Evolutionary conservation across 2,113 vertebrate genomes (phyloP), one percentile per base, ranked within the genome.

Genomic region (Dasyprocta punctata): DNA sequence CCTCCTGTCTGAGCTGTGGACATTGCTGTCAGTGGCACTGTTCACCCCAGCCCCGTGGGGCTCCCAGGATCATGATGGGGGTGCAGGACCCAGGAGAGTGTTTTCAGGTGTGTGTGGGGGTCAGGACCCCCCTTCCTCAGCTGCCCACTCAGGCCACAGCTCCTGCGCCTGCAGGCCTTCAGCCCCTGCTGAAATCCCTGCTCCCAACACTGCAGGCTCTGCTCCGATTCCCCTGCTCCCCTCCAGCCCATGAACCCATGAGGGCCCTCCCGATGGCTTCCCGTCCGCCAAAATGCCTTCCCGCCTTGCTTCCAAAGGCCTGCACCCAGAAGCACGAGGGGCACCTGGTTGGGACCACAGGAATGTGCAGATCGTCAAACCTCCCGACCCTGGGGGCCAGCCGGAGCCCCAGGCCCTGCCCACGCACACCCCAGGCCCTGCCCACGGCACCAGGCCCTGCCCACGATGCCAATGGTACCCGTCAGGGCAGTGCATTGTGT

Each of bases 271-370:
- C 16, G 26, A 11, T 10, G 11, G 52, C 80, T 28, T 44, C 7
- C 41, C 41, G 28, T 4, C 41, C 73, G 14, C 16, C 5, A 20
- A 44, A 28, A 24, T 3, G 5, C 73, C 24, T 47, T 24, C 52
- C 52, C 7, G 1, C 8, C 44, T 24, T 26, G 6, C 36, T 58
- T 10, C 14, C 14, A 28, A 19, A 26, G 24, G 24, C 52, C 58
- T 58, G 13, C 4, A 7, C 0, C 0, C 44, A n/a, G 16, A 17
- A 61, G 30, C 47, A 9, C 77, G 6, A 3, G 0, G 13, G 54
- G n/a, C 56, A 65, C n/a, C 26, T 5, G 1, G 8, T 3, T 2
- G 0, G 2, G 6, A 1, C 36, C 28, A 28, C 3, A 44, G 28
- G 36, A 63, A 30, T 5, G 30, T 17, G 13, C 5, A 0, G 4